Conservation (phyloP, 2,888 invertebrate genomes). For the Drosophila suboccidentalis region DNA sequence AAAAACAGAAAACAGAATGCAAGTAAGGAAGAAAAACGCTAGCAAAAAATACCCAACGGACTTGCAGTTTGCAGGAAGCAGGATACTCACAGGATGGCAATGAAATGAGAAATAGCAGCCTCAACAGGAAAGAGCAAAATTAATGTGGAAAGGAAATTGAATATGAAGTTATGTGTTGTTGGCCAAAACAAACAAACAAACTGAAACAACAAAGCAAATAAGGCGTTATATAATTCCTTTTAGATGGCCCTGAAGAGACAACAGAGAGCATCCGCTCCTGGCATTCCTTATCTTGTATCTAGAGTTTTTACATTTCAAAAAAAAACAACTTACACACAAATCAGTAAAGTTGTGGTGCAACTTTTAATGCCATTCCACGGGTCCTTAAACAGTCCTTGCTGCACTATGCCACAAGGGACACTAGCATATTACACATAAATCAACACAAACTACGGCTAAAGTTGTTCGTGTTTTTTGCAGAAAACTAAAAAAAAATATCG, state of each 20-base stretch:
- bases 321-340: conserved; percentile 52
- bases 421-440: conserved; percentile 37
- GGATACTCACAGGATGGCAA: conserved; percentile 13
- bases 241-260: neutral
- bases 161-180: conserved; percentile 18
- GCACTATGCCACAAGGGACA: conserved; percentile 45
- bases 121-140: conserved; percentile 19
- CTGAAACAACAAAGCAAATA: conserved; percentile 7
- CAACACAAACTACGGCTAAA: conserved; percentile 31
- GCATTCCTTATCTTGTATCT: conserved; percentile 16
- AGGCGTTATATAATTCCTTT: conserved; percentile 22
- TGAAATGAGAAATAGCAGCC: conserved; percentile 6
- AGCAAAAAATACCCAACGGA: neutral
- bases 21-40: neutral
- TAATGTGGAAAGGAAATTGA: conserved; percentile 45
- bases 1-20: neutral
- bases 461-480: conserved; percentile 20
- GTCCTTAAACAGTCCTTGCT: conserved; percentile 11
- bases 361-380: conserved; percentile 30
- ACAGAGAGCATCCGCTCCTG: neutral
- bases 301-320: conserved; percentile 26
- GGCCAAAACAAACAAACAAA: neutral
- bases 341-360: conserved; percentile 46
- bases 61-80: conserved; percentile 4
- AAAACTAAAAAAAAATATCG: conserved; percentile 19